Evolutionary conservation across 2,888 invertebrate species (phyloP).

Genomic region (Magallana nippona): DNA sequence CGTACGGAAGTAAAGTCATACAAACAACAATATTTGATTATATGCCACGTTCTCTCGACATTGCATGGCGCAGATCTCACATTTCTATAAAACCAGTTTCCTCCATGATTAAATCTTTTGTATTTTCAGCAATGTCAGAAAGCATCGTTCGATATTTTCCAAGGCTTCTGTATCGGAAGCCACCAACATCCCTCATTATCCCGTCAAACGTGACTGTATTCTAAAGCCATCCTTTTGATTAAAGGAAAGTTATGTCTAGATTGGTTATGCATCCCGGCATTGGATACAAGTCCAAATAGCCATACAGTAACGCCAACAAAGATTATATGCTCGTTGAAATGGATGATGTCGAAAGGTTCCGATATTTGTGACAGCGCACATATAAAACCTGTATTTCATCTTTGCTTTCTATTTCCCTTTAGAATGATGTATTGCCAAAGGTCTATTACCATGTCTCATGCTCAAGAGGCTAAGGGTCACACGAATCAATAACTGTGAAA

Average conservation of each 20-base stretch:
- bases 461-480: background rate
- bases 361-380: background rate
- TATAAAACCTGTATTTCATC: background rate
- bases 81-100: background rate
- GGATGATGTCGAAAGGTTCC: background rate
- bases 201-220: constrained; percentile 24
- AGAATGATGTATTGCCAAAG: background rate
- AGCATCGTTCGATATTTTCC: background rate
- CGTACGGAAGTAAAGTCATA: too few relatives aligned
- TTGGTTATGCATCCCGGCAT: background rate
- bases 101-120: background rate
- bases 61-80: too few relatives aligned
- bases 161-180: background rate
- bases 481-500: background rate
- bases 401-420: background rate
- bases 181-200: constrained; percentile 2
- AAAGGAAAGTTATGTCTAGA: constrained; percentile 20
- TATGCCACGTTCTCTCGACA: too few relatives aligned
- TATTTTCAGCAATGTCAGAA: background rate
- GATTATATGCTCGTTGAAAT: background rate
- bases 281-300: background rate
- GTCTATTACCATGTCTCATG: background rate
- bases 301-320: background rate
- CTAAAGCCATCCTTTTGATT: constrained; percentile 26
- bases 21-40: too few relatives aligned